Base-by-base conservation (phyloP, 1,140 invertebrate species). In the Drosophila trapezifrons region DNA sequence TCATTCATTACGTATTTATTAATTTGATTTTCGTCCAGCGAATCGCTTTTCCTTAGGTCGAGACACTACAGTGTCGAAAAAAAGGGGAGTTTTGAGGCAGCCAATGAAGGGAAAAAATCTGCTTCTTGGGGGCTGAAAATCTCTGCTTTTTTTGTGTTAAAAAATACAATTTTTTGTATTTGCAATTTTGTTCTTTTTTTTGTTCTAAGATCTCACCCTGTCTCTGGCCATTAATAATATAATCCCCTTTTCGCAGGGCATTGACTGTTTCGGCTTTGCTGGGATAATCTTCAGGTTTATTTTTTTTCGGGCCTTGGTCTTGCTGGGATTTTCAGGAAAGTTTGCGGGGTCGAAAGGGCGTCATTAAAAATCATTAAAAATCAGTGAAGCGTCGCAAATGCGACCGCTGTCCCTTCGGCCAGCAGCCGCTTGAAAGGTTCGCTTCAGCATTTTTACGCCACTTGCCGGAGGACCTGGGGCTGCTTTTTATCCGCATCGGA, bases 351-450 rank as follows among this genome's bases (percentile, higher is more conserved):
- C n/a, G 58, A 45, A 51, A 51, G 59, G 60, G 46, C 71, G 58
- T 77, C 77, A 84, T 85, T 85, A 75, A 78, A 85, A 85, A 80
- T 80, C 81, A 85, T 85, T 85, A 80, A 85, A 85, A 85, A 59
- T 54, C 81, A 75, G 63, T 85, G 77, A 80, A 78, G 69, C 78
- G 64, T 66, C 29, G 57, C 59, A 78, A 85, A 78, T 78, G 67
- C 81, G 78, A 80, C 74, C 77, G 62, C 64, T 80, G 81, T 75
- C 81, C 82, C 62, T 75, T 73, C 37, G 66, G 55, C 54, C 71
- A 60, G 46, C n/a, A n/a, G n/a, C 46, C 46, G 60, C 60, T 58
- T 63, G 72, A 73, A 73, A 76, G 63, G 54, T 52, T 62, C 51
- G 59, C 49, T 49, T 58, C 51, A 47, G 40, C 54, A 60, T 60